Evolutionary conservation across 1,140 invertebrate genomes (phyloP), one percentile per base, ranked within the genome.

Genomic region (Drosophila persimilis): DNA sequence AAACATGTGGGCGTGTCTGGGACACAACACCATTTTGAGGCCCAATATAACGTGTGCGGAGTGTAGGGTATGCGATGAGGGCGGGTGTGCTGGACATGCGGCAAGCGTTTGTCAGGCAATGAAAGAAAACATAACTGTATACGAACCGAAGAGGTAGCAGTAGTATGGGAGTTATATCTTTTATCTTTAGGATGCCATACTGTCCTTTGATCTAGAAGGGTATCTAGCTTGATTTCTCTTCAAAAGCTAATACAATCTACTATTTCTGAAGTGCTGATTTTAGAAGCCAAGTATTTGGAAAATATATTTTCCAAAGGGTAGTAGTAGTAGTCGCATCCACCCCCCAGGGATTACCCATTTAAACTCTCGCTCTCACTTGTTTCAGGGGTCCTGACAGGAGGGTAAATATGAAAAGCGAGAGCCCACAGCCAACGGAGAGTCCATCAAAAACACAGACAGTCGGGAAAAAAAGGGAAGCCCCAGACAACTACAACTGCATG

Each of bases 1-100:
- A 83, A 89, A 79, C 73, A 83, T 79, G 84, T 88, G 83, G 83
- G 83, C 84, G 83, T 88, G 64, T 47, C 70, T 31, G 39, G 29
- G 17, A 35, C 46, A 60, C 71, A 83, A 79, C 83, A 88, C 84
- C 84, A 88, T 77, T 88, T 79, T 73, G 72, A 71, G 62, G 51
- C 26, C 55, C 15, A 51, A 41, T 13, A 41, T 24, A 44, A 43
- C 31, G 59, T 44, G n/a, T 41, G 6, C 48, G 26, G 8, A 24
- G 11, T 22, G 13, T 15, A 61, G 56, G 55, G 50, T 71, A 45
- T n/a, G 6, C 1, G n/a, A 6, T n/a, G 39, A 3, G 3, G 1
- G 7, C 13, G 31, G 56, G 67, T 24, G 0, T 43, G 22, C 20
- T 29, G 5, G 53, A 9, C 24, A 26, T 26, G 24, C 20, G 20